Evolutionary conservation across 2,113 vertebrate genomes (phyloP), one percentile per base, ranked within the genome.

Genomic region (Oncorhynchus kisutch): DNA sequence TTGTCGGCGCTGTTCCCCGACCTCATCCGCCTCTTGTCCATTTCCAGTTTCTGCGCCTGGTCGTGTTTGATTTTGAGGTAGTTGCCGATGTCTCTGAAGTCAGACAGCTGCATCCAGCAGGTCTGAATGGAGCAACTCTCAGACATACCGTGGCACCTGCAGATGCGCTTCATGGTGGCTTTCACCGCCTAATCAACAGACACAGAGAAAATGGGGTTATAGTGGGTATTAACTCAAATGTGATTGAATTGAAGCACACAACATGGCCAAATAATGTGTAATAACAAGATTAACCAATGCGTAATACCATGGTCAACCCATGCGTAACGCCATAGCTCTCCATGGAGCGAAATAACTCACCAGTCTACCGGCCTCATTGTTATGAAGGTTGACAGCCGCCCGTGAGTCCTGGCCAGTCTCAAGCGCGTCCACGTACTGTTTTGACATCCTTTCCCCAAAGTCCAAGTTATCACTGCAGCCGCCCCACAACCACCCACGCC

Each of bases 91-190:
- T 97, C 96, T 0, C 96, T 93, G 72, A 99, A 97, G 13, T 96
- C 95, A 0, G 97, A 94, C 0, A 99, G 91, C 88, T 98, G 97
- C 51, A 95, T 92, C 98, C 98, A 99, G 84, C 98, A 99, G 0
- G 97, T 99, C 84, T 98, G 94, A 80, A 99, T 85, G 59, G 94
- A 96, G 91, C 98, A 99, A 91, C 98, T 99, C 83, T 98, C 97
- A 0, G 98, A 99, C 92, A 99, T 96, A 5, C 98, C 98, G 0
- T 99, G 97, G 70, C 98, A 99, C 73, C 98, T 95, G 88, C 98
- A 99, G 71, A 95, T 92, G 81, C 96, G 93, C 85, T 93, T 96
- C 96, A 97, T 96, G 0, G 96, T 97, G 62, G 92, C 88, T 85
- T 93, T 97, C 70, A 99, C 97, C 0, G 97, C 97, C 98, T 97